Evolutionary conservation across 2,797 vertebrate species (phyloP), one percentile per base, ranked within the genome.

Genomic region (Tinamus major): DNA sequence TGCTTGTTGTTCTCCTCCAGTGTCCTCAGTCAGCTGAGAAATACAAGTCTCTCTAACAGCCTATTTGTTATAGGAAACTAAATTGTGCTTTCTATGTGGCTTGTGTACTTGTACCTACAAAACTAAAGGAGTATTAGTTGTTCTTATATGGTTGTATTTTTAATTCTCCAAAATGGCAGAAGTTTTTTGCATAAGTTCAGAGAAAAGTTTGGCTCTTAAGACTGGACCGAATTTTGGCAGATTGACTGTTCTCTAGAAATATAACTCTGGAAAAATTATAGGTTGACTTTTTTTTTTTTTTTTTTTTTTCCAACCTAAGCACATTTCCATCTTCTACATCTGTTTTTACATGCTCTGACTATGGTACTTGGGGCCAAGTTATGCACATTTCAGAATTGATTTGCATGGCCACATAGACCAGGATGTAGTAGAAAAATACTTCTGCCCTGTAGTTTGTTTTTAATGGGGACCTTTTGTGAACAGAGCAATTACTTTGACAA

Each of bases 321-420:
- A 88, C 68, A 92, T 93, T 95, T 95, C 91, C 87, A 95, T 94
- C 87, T 94, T 88, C 89, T 93, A 42, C 89, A 82, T 92, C 83
- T 94, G 89, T 91, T 96, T 95, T 92, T 88, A 74, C 70, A 21
- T 75, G 85, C 91, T 78, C 71, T 42, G 92, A 15, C 74, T 63
- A 0, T 76, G 79, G n/a, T 6, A 3, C 77, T 53, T 35, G 64
- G 62, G 89, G 85, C 87, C 91, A 93, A 80, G 83, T 68, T 82
- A n/a, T 29, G 71, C n/a, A 4, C 85, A 92, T 80, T 39, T 69
- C 78, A 71, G 92, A 55, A 64, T 0, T 21, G 62, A 51, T 80
- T 86, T 79, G 13, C 41, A 37, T 5, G 13, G 78, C 48, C 1
- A 0, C 79, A 51, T 27, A 71, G 91, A 49, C 26, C 29, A 62